Evolutionary conservation across 1,140 invertebrate species (phyloP), one percentile per base, ranked within the genome.

Genomic region (Streblospio benedicti): DNA sequence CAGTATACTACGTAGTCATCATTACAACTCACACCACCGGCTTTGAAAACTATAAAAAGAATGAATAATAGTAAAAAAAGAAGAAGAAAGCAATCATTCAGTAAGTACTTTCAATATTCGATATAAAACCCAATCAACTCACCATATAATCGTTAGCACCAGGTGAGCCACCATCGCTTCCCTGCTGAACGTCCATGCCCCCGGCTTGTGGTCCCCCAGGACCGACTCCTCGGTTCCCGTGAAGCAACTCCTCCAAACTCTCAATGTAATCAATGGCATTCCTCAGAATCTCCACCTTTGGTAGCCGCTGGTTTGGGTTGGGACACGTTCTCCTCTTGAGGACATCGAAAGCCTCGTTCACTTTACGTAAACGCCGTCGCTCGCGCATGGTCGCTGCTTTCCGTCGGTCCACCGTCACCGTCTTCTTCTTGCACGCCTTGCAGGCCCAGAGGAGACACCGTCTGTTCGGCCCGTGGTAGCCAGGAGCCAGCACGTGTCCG

Each of bases 211-310:
- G 67, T 14, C 71, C 66, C 14, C 54, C 66, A 32, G 56, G 50
- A 23, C 67, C 54, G 4, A 62, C 61, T 5, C 73, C 67, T n/a
- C 73, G 64, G 38, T 66, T 75, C 0, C 70, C 70, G 49, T 75
- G 71, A n/a, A 82, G 67, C 64, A 82, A 67, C 45, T 78, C 73
- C 66, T 97, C 94, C 62, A 97, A 78, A 67, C 89, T 89, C 74
- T 97, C 93, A 65, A 98, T 98, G 75, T 98, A 97, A 67, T 97
- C 94, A 69, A 98, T 98, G 33, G 94, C 94, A 71, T 93, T 93
- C 62, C 93, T 81, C 20, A 98, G 82, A 65, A 98, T 97, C 79
- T 98, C 94, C 52, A 98, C 90, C 81, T 98, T 98, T 3, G 95
- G 93, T 67, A 97, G 81, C 55, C 94, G 81, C 74, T 97, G 94